Percentiles rank a stretch among this genome's conserved stretches.
phyloP scores from a whole-genome alignment of 2,888 invertebrate genomes.

The Caenorhabditis imperialis region DNA sequence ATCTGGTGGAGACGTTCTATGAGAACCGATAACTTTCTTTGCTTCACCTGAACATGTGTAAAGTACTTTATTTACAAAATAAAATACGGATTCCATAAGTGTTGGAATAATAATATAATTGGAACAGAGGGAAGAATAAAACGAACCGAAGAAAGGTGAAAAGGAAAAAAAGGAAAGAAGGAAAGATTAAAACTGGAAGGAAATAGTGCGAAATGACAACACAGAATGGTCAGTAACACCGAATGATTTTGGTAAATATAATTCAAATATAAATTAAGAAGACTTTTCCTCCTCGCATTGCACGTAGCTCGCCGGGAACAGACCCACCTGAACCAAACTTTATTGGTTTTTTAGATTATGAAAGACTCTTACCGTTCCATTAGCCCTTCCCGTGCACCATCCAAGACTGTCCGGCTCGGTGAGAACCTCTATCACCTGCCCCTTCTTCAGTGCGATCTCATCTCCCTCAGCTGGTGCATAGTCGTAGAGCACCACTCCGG shows the following conservation, averaged over 20 bases:
- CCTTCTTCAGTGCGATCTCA: constrained; percentile 73
- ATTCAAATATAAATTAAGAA: too few relatives aligned
- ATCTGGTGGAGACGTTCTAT: constrained; percentile 44
- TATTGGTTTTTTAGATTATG: not conserved
- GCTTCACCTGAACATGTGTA: constrained; percentile 1
- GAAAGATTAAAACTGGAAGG: constrained; percentile 1
- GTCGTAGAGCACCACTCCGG: constrained; percentile 71
- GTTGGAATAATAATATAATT: not conserved
- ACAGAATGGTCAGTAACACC: constrained; percentile 33
- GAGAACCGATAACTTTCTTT: constrained; percentile 10
- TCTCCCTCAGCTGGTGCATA: constrained; percentile 74
- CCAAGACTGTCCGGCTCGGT: constrained; percentile 75
- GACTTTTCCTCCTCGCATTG: constrained; percentile 46
- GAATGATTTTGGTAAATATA: constrained; percentile 34
- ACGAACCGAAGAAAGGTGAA: constrained; percentile 1
- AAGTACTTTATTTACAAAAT: constrained; percentile 12
- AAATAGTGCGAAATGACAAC: constrained; percentile 17
- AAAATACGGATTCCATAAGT: too few relatives aligned
- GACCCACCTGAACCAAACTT: constrained; percentile 60
- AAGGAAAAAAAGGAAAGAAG: not conserved
- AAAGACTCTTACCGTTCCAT: constrained; percentile 41
- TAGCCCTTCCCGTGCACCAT: constrained; percentile 71
- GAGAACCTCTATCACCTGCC: constrained; percentile 72
- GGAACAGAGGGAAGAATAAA: not conserved
- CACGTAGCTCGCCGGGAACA: constrained; percentile 75